Evolutionary conservation across 1,140 invertebrate genomes (phyloP).

Genomic region (Achroia grisella): DNA sequence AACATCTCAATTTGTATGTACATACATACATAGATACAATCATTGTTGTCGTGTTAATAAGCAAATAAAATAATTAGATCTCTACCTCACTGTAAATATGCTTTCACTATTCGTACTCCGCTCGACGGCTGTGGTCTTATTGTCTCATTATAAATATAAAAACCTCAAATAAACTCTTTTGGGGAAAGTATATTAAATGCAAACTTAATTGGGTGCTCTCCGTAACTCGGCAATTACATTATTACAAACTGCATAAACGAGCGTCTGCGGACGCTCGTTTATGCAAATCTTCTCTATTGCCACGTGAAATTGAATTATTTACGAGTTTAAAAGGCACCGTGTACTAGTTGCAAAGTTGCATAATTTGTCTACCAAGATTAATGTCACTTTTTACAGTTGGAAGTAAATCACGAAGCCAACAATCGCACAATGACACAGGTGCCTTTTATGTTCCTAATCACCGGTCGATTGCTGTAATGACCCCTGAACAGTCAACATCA

Average conservation of each 20-base stretch:
- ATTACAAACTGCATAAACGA: constrained; percentile 6
- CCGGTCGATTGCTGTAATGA: constrained; percentile 32
- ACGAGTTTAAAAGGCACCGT: background rate
- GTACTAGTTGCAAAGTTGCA: too few relatives aligned
- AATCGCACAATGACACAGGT: constrained; percentile 17
- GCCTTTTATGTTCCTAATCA: constrained; percentile 34
- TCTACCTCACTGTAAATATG: background rate
- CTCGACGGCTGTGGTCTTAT: background rate
- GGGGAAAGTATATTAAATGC: constrained; percentile 7
- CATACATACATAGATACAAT: too few relatives aligned
- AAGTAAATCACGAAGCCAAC: constrained; percentile 22
- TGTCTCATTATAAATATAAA: constrained; percentile 1
- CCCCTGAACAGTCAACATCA: constrained; percentile 14
- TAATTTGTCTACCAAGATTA: background rate
- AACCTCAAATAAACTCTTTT: background rate
- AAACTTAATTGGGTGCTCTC: constrained; percentile 4
- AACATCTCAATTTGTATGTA: too few relatives aligned
- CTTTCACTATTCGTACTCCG: constrained; percentile 1
- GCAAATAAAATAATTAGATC: too few relatives aligned
- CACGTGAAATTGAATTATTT: constrained; percentile 4
- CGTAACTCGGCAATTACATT: constrained; percentile 5
- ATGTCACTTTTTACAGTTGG: constrained; percentile 2
- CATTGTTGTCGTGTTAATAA: too few relatives aligned
- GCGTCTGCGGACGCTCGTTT: background rate
- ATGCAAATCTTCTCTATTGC: constrained; percentile 3